Evolutionary conservation across 2,113 vertebrate genomes (phyloP).

Genomic region (Oryzias woworae): DNA sequence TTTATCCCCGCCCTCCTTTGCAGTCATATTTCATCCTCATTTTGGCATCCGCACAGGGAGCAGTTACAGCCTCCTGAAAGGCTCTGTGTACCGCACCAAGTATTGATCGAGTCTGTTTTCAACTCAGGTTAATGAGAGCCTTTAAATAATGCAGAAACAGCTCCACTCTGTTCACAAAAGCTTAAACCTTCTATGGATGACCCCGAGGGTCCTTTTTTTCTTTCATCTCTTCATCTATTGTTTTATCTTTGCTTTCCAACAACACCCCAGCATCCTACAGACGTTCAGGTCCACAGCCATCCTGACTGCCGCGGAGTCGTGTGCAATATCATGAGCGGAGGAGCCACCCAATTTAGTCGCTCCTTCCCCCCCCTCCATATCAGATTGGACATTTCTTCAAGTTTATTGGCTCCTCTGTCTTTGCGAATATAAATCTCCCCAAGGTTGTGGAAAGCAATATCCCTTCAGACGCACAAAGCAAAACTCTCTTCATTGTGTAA

Average conservation of each 20-base stretch:
- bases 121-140: constrained; percentile 68
- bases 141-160: constrained; percentile 73
- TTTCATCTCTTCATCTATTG: not conserved
- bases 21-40: constrained; percentile 35
- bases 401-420: constrained; percentile 57
- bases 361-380: constrained; percentile 7
- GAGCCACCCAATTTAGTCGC: constrained; percentile 19
- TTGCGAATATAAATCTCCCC: constrained; percentile 14
- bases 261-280: constrained; percentile 18
- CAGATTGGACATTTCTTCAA: constrained; percentile 41
- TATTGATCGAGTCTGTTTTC: constrained; percentile 62
- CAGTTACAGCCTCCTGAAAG: constrained; percentile 13
- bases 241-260: constrained; percentile 2
- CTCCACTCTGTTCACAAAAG: constrained; percentile 20
- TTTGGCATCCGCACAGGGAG: constrained; percentile 13
- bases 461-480: constrained; percentile 35
- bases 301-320: constrained; percentile 23
- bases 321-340: constrained; percentile 43
- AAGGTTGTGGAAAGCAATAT: constrained; percentile 40
- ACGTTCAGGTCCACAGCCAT: constrained; percentile 42
- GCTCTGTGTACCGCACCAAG: constrained; percentile 36
- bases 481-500: constrained; percentile 19
- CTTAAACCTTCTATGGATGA: not conserved
- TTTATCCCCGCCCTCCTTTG: constrained; percentile 23
- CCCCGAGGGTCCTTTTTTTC: too few species aligned